Evolutionary conservation across 1,140 invertebrate genomes (phyloP).

Genomic region (Euura saliciscinereae): DNA sequence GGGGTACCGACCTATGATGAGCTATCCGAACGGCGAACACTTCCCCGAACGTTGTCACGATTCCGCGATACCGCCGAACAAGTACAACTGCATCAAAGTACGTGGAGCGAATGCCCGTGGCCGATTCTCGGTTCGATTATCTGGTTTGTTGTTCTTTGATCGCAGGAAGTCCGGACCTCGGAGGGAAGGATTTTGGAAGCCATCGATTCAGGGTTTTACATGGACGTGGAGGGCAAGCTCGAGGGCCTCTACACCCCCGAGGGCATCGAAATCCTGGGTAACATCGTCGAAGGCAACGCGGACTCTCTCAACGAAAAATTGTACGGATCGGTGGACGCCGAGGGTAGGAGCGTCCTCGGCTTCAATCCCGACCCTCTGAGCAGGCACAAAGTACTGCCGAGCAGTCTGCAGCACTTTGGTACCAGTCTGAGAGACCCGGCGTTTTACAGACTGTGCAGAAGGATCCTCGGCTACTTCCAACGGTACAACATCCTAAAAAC

Average conservation of each 20-base stretch:
- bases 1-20: conserved; percentile 69
- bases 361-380: conserved; percentile 40
- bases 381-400: conserved; percentile 56
- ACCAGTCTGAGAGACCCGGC: conserved; percentile 70
- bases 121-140: background rate
- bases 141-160: background rate
- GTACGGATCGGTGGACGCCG: conserved; percentile 56
- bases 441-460: conserved; percentile 69
- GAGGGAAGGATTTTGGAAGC: conserved; percentile 67
- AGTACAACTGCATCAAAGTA: conserved; percentile 40
- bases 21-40: conserved; percentile 68
- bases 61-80: conserved; percentile 45
- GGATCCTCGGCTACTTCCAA: conserved; percentile 59
- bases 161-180: conserved; percentile 59
- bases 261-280: conserved; percentile 63
- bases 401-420: conserved; percentile 60
- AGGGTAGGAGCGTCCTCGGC: conserved; percentile 53
- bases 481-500: conserved; percentile 42
- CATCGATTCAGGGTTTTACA: conserved; percentile 66
- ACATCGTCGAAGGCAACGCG: conserved; percentile 62
- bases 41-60: conserved; percentile 66
- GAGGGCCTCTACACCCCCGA: conserved; percentile 60
- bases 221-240: conserved; percentile 58
- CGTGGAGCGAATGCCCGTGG: background rate
- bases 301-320: conserved; percentile 56